A percentile compares a stretch with the other conserved stretches of the same genome.
These are phyloP conservation scores for Tetanocera ferruginea DNA, from an alignment of 2,888 invertebrate species.

Conservation along the genomic window DNA sequence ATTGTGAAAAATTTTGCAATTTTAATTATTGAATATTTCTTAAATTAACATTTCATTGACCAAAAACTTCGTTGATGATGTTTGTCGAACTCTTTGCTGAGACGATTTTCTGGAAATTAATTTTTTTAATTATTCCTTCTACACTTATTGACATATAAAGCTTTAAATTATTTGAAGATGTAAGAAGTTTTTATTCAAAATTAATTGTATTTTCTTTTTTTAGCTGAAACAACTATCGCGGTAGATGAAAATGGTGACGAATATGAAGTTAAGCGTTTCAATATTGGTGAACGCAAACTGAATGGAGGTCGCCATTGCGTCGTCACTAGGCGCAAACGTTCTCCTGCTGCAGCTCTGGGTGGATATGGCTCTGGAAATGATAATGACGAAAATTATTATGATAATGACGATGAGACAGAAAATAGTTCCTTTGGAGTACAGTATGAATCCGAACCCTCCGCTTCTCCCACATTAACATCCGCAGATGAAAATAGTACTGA, in stretches of 20 bases:
- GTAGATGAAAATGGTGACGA: constrained; percentile 62
- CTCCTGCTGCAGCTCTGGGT: constrained; percentile 25
- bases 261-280: constrained; percentile 61
- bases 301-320: constrained; percentile 60
- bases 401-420: constrained; percentile 28
- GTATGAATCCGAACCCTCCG: too few relatives aligned
- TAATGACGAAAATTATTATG: constrained; percentile 35
- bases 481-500: constrained; percentile 14
- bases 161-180: too few relatives aligned
- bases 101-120: too few relatives aligned
- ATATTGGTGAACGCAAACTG: constrained; percentile 60
- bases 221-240: constrained; percentile 58
- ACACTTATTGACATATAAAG: too few relatives aligned
- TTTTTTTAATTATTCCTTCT: too few relatives aligned
- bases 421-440: background rate
- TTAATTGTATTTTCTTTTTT: background rate
- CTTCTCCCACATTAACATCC: background rate
- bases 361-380: constrained; percentile 6
- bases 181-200: too few relatives aligned
- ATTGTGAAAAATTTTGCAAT: too few relatives aligned
- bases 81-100: too few relatives aligned
- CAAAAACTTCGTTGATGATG: too few relatives aligned
- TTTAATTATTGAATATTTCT: too few relatives aligned
- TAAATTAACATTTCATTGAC: too few relatives aligned
- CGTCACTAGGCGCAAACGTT: constrained; percentile 58